phyloP scores from a whole-genome alignment of 2,113 vertebrate genomes.

The Girardinichthys multiradiatus region DNA sequence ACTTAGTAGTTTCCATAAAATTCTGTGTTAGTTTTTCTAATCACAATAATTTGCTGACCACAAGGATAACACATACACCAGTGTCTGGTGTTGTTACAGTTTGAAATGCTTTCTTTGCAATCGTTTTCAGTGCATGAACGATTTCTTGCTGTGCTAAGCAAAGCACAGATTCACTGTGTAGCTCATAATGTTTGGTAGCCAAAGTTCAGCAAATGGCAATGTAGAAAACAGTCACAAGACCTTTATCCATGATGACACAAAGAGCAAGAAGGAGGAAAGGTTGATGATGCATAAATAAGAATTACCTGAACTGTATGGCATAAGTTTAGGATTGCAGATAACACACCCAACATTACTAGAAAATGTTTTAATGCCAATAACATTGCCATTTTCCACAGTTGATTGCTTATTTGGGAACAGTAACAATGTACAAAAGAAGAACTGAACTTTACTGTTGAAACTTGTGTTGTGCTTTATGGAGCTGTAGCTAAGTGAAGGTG shows the following conservation, averaged over 20 bases:
- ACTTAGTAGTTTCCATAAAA: too few relatives aligned
- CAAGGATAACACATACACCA: background rate
- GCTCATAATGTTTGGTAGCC: background rate
- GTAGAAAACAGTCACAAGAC: background rate
- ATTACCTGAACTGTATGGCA: background rate
- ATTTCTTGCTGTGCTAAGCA: background rate
- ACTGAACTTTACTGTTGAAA: slow-evolving; percentile 20
- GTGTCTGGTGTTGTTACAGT: too few relatives aligned
- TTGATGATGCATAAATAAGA: background rate
- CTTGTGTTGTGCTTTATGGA: slow-evolving; percentile 21
- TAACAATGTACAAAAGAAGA: background rate
- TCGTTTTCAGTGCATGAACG: background rate
- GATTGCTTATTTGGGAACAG: background rate
- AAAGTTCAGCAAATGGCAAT: background rate
- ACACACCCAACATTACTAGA: too few relatives aligned
- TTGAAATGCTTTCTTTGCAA: background rate
- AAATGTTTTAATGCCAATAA: too few relatives aligned
- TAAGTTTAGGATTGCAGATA: too few relatives aligned
- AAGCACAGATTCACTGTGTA: background rate
- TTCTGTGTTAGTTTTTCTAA: background rate
- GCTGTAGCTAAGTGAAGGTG: slow-evolving; percentile 45
- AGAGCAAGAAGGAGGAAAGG: background rate
- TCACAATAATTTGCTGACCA: background rate
- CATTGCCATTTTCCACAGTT: background rate
- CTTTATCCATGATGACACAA: too few relatives aligned